Evolutionary conservation across 2,888 invertebrate species (phyloP).

Genomic region (Thelaira solivaga): DNA sequence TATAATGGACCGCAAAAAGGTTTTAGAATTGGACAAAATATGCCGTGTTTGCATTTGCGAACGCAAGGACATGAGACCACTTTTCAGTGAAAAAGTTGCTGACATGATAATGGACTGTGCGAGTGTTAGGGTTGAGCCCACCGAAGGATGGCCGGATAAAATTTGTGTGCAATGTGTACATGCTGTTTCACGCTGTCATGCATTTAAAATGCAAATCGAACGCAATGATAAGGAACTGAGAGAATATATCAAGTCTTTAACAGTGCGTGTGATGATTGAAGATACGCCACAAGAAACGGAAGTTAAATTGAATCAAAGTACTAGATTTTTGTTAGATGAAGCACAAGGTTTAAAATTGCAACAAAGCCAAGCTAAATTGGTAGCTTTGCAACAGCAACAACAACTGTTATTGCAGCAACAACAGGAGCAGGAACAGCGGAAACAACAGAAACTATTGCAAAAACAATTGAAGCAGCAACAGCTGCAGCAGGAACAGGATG

Average conservation of each 20-base stretch:
- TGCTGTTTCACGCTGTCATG: conserved; percentile 82
- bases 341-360: conserved; percentile 63
- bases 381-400: conserved; percentile 58
- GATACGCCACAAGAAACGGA: conserved; percentile 62
- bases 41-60: conserved; percentile 82
- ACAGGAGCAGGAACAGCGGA: conserved; percentile 64
- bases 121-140: conserved; percentile 80
- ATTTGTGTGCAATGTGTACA: conserved; percentile 82
- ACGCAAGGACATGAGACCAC: conserved; percentile 82
- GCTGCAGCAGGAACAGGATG: conserved; percentile 57
- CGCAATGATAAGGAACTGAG: conserved; percentile 80
- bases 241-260: conserved; percentile 77
- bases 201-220: conserved; percentile 81
- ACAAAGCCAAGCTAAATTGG: conserved; percentile 50
- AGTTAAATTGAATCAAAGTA: conserved; percentile 46
- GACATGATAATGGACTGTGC: conserved; percentile 83
- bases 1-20: conserved; percentile 75
- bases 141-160: conserved; percentile 81
- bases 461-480: conserved; percentile 55
- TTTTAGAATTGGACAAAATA: conserved; percentile 80
- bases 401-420: conserved; percentile 63
- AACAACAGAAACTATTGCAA: conserved; percentile 56
- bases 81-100: conserved; percentile 82
- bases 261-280: conserved; percentile 74
- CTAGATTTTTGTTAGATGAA: conserved; percentile 58